Evolutionary conservation across 2,113 vertebrate species (phyloP), one percentile per base, ranked within the genome.

Genomic region (Ophthalmolycus amberensis): DNA sequence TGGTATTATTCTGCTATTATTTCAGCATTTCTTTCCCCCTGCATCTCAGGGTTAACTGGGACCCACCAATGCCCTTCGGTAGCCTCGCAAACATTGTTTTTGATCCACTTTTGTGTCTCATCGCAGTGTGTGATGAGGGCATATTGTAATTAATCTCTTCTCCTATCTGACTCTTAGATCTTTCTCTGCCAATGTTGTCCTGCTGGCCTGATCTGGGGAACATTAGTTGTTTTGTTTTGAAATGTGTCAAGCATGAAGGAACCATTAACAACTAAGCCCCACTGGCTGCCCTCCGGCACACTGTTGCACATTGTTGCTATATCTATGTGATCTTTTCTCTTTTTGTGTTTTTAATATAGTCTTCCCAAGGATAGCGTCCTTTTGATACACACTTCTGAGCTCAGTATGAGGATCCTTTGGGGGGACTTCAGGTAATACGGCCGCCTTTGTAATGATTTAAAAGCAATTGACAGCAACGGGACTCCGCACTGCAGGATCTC

Each of bases 161-260:
- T 88, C 54, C 80, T 91, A 86, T 92, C 92, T 88, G 81, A 75
- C 79, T 88, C 83, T 90, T 83, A 84, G 89, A 90, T 90, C 90
- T 89, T 82, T 80, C 72, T 66, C 42, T 18, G 76, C 87, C 83
- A 90, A 92, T 92, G 84, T 90, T 75, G 89, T 90, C 85, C 88
- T 94, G 91, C 89, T 92, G 87, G 87, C 73, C 82, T 88, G 88
- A 92, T 92, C 75, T 73, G 71, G 71, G 71, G 84, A 89, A 86
- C 90, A 89, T 92, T 88, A 88, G 84, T 89, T 89, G 84, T 92
- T 91, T 90, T 91, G 85, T 91, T 92, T 92, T 90, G 85, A 93
- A 89, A 90, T 89, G 84, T 90, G 88, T 93, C 90, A 84, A 87
- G 91, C 86, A 90, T 90, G 85, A 91, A 91, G 88, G 71, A 90